Evolutionary conservation across 2,113 vertebrate genomes (phyloP), one percentile per base, ranked within the genome.

Genomic region (Hemicordylus capensis): DNA sequence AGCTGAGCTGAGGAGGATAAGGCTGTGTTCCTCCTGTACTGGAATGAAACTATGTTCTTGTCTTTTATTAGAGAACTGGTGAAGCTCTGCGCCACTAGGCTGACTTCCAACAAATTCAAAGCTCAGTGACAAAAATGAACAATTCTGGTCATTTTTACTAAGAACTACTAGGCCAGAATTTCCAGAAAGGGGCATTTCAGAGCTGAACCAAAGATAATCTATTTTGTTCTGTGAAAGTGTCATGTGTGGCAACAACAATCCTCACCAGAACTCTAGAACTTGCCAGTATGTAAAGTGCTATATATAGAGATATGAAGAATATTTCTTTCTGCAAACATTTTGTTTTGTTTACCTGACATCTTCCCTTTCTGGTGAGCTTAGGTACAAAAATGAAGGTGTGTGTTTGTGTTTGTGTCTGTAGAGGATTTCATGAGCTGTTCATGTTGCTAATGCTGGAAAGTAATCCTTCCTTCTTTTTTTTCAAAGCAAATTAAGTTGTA

Each of bases 71-170:
- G 1, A 14, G 19, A 84, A 81, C 67, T 72, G 77, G 80, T 79
- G 81, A 86, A 89, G 89, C 91, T 87, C 90, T 69, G 4, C 80
- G 89, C 93, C 87, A 72, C 42, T 78, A 58, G 76, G 79, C 89
- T 6, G n/a, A 58, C 86, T 88, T 26, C 81, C 89, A 79, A 78
- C 39, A 90, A 78, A 93, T 88, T 54, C 0, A 0, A 19, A 86
- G 91, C 37, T 74, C n/a, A 90, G 28, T 22, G 64, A 87, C n/a
- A n/a, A 88, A 88, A 83, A 79, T 74, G 56, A 14, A 61, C 56
- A 58, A 1, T 26, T 86, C 81, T 37, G 37, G 74, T 74, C 77
- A 88, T 84, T 80, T 94, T 79, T 85, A 54, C 26, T n/a, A 67
- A n/a, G 63, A 24, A 76, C 34, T 6, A 48, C 46, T 42, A 19